Conservation (phyloP, 1,140 invertebrate species). For the Anoplolepis gracilipes region DNA sequence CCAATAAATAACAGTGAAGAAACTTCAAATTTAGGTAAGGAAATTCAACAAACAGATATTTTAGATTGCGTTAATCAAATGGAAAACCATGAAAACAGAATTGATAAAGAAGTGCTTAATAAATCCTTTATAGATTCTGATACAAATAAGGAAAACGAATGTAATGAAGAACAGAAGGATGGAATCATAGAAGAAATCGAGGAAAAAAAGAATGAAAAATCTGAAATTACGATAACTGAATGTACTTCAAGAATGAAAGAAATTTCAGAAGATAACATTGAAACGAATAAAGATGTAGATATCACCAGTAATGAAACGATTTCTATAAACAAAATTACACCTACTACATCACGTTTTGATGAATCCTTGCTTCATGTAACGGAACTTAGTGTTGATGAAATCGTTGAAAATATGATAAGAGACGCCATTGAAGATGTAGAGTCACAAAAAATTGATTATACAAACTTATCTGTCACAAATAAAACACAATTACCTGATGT, state of each 20-base stretch:
- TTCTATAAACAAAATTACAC: background rate
- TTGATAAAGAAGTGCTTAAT: background rate
- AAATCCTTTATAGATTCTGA: background rate
- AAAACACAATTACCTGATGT: background rate
- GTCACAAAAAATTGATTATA: background rate
- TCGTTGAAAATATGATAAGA: slow-evolving; percentile 63
- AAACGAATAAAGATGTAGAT: background rate
- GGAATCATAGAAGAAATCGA: background rate
- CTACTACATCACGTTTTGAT: background rate
- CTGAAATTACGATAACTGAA: background rate
- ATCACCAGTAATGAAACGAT: background rate
- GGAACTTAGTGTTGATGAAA: slow-evolving; percentile 70
- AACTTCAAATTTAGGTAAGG: slow-evolving; percentile 2
- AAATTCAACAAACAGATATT: background rate
- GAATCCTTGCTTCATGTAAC: background rate
- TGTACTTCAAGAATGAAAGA: background rate
- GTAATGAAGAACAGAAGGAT: background rate
- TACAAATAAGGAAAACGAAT: background rate
- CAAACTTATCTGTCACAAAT: background rate
- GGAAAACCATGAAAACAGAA: background rate
- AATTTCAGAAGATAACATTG: background rate
- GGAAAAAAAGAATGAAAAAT: background rate
- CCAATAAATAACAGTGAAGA: background rate
- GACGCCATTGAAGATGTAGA: slow-evolving; percentile 1
- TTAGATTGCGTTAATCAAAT: background rate